Evolutionary conservation across 2,888 invertebrate species (phyloP), one percentile per base, ranked within the genome.

Genomic region (Dynastes hyllus): DNA sequence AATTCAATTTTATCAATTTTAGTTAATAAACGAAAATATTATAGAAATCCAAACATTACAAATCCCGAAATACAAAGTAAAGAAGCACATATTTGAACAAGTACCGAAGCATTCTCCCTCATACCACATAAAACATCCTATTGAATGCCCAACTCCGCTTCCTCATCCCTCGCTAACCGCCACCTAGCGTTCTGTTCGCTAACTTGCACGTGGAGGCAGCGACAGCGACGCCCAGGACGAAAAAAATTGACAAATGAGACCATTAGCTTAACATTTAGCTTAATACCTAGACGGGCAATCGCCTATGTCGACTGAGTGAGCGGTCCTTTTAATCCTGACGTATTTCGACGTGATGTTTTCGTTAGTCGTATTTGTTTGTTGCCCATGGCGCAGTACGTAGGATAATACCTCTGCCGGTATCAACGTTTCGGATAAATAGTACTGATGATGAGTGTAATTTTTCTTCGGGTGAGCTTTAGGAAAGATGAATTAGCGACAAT

Each of bases 231-330:
- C n/a, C 53, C 6, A n/a, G 53, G n/a, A 29, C 27, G 29, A 86
- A 86, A 87, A 86, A 85, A 86, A 85, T 83, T 87, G 86, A 87
- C 85, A 87, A 87, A 86, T 86, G 83, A 85, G 82, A 81, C 85
- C 86, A 86, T 87, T 87, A 87, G 86, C 84, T 84, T 51, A 84
- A 83, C 86, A 84, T 85, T 86, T 86, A 86, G 86, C 85, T 85
- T 85, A 86, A 86, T 86, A 87, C 85, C 86, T 85, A 76, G 79
- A 80, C 79, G 78, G n/a, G 81, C 69, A 53, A 70, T 70, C 69
- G 51, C 13, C 32, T 29, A 32, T 29, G 69, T 32, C 69, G 69
- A 6, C 53, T 13, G 67, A 45, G 11, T 8, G 50, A 27, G 22
- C 61, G 61, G 51, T 70, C 22, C 69, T 29, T 45, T 29, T 70